phyloP scores from a whole-genome alignment of 2,113 vertebrate species.

The Lamprologus lemairii region DNA sequence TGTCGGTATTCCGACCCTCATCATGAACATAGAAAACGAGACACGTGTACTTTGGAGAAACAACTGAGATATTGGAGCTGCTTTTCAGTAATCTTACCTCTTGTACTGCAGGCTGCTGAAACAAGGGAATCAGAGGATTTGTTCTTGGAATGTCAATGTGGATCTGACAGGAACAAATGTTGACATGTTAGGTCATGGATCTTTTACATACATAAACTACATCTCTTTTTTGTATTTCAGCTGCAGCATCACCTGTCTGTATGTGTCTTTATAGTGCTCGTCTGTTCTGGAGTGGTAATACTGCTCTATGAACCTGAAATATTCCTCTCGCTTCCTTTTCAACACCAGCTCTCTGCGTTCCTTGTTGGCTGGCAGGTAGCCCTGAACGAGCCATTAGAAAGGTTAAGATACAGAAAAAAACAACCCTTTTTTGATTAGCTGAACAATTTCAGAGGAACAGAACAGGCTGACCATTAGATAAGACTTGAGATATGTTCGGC shows the following conservation, averaged over 20 bases:
- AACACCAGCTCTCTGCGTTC: constrained; percentile 88
- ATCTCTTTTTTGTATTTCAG: not conserved
- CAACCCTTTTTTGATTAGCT: not conserved
- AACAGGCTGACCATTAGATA: not conserved
- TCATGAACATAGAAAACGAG: not conserved
- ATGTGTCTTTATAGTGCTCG: constrained; percentile 93
- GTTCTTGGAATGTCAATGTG: constrained; percentile 99
- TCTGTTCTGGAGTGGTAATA: constrained; percentile 98
- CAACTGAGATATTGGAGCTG: not conserved
- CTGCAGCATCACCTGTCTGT: constrained; percentile 82
- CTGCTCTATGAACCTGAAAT: constrained; percentile 97
- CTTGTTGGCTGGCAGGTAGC: constrained; percentile 91
- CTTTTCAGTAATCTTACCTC: constrained; percentile 78
- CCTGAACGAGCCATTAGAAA: constrained; percentile 55
- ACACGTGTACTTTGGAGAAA: not conserved
- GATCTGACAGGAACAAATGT: constrained; percentile 76
- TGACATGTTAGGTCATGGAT: not conserved
- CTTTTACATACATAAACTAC: not conserved
- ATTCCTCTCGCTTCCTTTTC: constrained; percentile 89
- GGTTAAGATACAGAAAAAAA: not conserved
- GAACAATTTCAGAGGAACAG: not conserved
- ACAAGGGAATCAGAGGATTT: constrained; percentile 95
- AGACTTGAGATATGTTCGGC: not conserved
- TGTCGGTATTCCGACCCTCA: not conserved
- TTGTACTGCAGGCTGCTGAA: constrained; percentile 93